phyloP scores from a whole-genome alignment of 2,888 invertebrate species.

The Gastracanthus pulcherrimus region DNA sequence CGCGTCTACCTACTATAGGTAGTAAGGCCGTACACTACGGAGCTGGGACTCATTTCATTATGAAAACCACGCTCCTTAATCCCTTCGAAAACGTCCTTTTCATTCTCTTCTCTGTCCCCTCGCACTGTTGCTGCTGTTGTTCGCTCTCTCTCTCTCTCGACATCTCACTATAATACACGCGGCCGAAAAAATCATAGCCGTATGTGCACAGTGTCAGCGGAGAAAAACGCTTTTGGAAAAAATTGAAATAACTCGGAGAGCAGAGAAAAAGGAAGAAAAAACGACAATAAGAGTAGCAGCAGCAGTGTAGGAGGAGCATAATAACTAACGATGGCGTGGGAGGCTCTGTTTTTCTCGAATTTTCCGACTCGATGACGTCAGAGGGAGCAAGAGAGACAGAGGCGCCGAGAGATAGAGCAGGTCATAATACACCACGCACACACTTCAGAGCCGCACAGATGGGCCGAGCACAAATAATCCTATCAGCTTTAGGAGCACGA shows the following conservation, averaged over 20 bases:
- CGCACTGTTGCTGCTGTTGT: neutral
- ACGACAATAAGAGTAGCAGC: no score
- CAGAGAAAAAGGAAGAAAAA: neutral
- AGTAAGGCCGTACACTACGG: no score
- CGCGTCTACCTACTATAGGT: neutral
- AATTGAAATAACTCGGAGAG: neutral
- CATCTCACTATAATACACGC: neutral
- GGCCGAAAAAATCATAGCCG: neutral
- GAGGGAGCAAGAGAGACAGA: neutral
- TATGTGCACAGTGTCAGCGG: neutral
- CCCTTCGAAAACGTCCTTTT: constrained; percentile 10
- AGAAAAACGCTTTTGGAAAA: neutral
- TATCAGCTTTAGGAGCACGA: no score
- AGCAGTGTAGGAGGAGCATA: neutral
- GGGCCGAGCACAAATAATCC: no score
- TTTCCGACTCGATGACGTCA: neutral
- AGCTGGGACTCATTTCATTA: constrained; percentile 8
- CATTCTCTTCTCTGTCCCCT: neutral
- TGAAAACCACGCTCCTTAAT: constrained; percentile 17
- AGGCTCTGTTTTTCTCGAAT: neutral
- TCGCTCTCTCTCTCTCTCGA: neutral
- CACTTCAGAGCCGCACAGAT: no score
- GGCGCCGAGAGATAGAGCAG: no score
- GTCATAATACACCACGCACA: no score
- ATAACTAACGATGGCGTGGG: neutral